Base-by-base conservation (phyloP, 1,140 invertebrate genomes). In the Drosophila santomea region DNA sequence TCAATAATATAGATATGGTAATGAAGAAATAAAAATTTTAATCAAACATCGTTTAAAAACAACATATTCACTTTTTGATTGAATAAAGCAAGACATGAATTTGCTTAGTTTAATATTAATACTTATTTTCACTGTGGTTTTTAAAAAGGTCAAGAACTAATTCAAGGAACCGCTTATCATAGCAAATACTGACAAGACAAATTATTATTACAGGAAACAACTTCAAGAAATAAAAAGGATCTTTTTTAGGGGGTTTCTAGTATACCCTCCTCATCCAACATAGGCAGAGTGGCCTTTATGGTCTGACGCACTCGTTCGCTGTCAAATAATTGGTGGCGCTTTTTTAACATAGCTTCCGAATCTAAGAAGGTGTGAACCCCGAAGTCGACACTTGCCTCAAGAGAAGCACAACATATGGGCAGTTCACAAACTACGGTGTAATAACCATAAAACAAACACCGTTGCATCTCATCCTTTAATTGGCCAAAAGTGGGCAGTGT, bases 401-500 rank as follows among this genome's bases (percentile, higher is more conserved):
- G 56, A 7, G 78, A 54, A 10, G 69, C 73, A 25, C 78, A 77
- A 6, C 78, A 78, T 12, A 89, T 52, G n/a, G 91, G 91, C 7
- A 92, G 52, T 28, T 90, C 88, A 54, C 81, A 83, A 6, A 66
- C 59, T 12, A 61, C 61, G 5, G 66, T 64, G 63, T 84, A 91
- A 44, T 90, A 91, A 0, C 50, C 85, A 58, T 79, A 80, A 32
- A 75, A 81, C 2, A 84, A 91, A 7, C 80, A 91, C 10, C 92
- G 74, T 8, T 78, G 52, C 32, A 94, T 41, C 35, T 74, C 56
- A 0, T 63, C 56, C 3, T 83, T 41, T 0, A 94, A 5, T 2
- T 91, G 71, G 0, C 75, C 60, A 38, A 91, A 58, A 3, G 74
- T 94, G 0, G 93, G 93, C 2, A 93, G 8, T 0, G 39, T 3